phyloP scores from a whole-genome alignment of 2,797 vertebrate species.

The Hoplostethus atlanticus region DNA sequence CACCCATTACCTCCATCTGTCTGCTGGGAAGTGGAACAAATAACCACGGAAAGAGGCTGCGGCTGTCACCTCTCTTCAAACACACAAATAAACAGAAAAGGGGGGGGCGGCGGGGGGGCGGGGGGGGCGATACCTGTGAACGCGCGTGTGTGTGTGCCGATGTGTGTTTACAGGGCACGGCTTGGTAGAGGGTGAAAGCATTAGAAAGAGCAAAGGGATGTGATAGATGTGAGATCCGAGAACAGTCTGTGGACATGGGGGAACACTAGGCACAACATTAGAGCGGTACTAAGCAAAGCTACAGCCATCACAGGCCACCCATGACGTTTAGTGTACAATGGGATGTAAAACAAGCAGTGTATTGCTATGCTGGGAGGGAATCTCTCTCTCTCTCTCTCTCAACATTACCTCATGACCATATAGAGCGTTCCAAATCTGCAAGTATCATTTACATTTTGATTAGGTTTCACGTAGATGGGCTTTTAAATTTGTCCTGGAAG shows the following conservation, averaged over 20 bases:
- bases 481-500: constrained; percentile 29
- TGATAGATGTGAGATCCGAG: background rate
- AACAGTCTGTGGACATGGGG: background rate
- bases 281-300: background rate
- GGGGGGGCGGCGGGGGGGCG: background rate
- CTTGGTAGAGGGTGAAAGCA: constrained; percentile 8
- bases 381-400: constrained; percentile 1
- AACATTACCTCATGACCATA: background rate
- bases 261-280: background rate
- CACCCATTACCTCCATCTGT: constrained; percentile 60
- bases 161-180: background rate
- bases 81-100: constrained; percentile 11
- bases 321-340: background rate
- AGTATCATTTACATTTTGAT: constrained; percentile 21
- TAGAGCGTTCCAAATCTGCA: constrained; percentile 12
- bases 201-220: constrained; percentile 3
- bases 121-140: background rate
- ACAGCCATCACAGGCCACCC: background rate
- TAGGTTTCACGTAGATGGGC: background rate
- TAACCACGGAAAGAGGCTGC: constrained; percentile 31
- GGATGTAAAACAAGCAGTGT: background rate
- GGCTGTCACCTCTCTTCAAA: constrained; percentile 17
- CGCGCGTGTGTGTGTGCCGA: background rate
- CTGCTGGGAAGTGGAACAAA: constrained; percentile 56
- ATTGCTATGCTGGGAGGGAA: background rate